Base-by-base conservation (phyloP, 2,888 invertebrate species). In the Adineta ricciae region DNA sequence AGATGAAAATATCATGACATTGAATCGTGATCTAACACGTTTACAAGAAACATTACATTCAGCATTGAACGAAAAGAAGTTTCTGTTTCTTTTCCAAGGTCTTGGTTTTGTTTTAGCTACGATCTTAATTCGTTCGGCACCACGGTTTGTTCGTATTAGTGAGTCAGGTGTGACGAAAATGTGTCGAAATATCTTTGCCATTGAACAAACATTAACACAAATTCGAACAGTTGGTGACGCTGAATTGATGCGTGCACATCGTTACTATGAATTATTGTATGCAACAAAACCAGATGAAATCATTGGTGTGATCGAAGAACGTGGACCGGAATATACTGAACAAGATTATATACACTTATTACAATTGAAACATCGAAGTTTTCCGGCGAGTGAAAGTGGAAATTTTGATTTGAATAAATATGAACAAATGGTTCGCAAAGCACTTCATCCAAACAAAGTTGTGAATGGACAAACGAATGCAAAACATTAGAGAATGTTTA, bases 111-210 rank as follows among this genome's bases (percentile, higher is more conserved):
- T 85, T 38, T 83, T 85, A 56, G 85, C 85, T 2, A 85, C 84
- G 21, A 85, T 85, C 38, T 84, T 85, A 41, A 84, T 85, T 32
- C 56, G 83, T 32, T 73, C 85, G 32, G 56, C 83, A 41, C 83
- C 83, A 46, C 73, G 82, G 32, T 85, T 85, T 46, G 73, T 83
- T 27, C 83, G 83, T 46, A 83, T 85, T 46, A 85, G 85, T 49
- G 72, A 64, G 7, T 50, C 83, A 52, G 85, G 85, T 56, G 83
- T 85, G 8, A 83, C 85, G 1, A 85, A 85, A 84, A 85, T 85
- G 85, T 85, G 85, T 83, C 83, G 85, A n/a, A 85, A 85, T 56
- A 85, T 85, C 41, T 85, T 85, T 56, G 73, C 73, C 41, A 83
- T 85, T 14, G 85, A 85, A 54, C 85, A 85, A 84, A 85, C 83